Evolutionary conservation across 1,140 invertebrate genomes (phyloP), one percentile per base, ranked within the genome.

Genomic region (Aporrectodea caliginosa): DNA sequence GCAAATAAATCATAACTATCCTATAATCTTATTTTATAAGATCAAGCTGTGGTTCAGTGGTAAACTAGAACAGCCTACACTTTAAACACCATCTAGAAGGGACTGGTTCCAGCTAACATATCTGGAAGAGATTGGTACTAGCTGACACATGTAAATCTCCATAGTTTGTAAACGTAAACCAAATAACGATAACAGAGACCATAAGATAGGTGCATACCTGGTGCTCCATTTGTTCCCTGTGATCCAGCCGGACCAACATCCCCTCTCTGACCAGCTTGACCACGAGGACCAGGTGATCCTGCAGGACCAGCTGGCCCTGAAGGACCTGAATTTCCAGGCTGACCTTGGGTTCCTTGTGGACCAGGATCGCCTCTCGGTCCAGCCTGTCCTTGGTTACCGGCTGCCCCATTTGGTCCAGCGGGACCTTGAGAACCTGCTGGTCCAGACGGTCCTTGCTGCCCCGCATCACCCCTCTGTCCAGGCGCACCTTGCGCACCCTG

Each of bases 401-500:
- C 74, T 2, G 32, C 27, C 12, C 80, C 80, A 22, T 76, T 75
- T 14, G 35, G 33, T 70, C 77, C 77, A 14, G 27, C 31, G 16
- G 70, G 30, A 33, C 78, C 78, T 6, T 34, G 33, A n/a, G 30
- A 33, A 29, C 80, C 80, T 1, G 58, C 14, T 27, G 74, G 16
- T 6, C 81, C 81, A 34, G 33, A 16, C 22, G 73, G 70, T 72
- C 81, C 79, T 69, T 1, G 16, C 16, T 16, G n/a, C 6, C 78
- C 78, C 29, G 35, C 31, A 68, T 31, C 27, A 35, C 80, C 80
- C 12, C 68, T 22, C 31, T 72, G 29, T 35, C 80, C 80, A 6
- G 77, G 29, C n/a, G n/a, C 16, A 30, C 89, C 88, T 0, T 35
- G 22, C 29, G 30, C 22, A 34, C 79, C 79, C 29, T 35, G 27